phyloP scores from a whole-genome alignment of 2,888 invertebrate species.

The Hymenopus coronatus region DNA sequence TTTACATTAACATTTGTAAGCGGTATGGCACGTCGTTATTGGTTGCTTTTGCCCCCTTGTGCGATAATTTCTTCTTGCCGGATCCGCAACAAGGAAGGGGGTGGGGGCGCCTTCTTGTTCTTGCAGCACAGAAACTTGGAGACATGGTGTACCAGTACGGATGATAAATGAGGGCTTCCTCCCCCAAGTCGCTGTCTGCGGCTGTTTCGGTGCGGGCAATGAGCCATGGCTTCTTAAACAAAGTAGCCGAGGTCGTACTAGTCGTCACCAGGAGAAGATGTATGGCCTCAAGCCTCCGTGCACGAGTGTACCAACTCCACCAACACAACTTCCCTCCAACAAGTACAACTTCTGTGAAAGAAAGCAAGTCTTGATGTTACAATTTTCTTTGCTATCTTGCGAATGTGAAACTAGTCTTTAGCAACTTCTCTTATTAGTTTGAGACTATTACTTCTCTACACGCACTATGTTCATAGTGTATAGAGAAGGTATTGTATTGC shows the following conservation, averaged over 20 bases:
- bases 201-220: slow-evolving; percentile 13
- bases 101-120: neutral
- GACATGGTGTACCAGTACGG: neutral
- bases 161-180: slow-evolving; percentile 14
- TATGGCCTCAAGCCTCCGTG: neutral
- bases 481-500: no score
- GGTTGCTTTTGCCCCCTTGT: neutral
- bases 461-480: no score
- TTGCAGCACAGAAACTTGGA: neutral
- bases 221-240: slow-evolving; percentile 16
- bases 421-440: no score
- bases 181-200: neutral
- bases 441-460: no score
- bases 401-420: no score
- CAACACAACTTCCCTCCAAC: no score
- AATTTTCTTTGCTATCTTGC: no score
- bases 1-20: neutral
- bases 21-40: neutral
- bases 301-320: neutral
- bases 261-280: neutral
- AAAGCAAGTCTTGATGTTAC: no score
- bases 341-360: no score
- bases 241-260: neutral
- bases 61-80: neutral
- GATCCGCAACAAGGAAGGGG: neutral